Base-by-base conservation (phyloP, 2,113 vertebrate genomes). In the Nibea albiflora region DNA sequence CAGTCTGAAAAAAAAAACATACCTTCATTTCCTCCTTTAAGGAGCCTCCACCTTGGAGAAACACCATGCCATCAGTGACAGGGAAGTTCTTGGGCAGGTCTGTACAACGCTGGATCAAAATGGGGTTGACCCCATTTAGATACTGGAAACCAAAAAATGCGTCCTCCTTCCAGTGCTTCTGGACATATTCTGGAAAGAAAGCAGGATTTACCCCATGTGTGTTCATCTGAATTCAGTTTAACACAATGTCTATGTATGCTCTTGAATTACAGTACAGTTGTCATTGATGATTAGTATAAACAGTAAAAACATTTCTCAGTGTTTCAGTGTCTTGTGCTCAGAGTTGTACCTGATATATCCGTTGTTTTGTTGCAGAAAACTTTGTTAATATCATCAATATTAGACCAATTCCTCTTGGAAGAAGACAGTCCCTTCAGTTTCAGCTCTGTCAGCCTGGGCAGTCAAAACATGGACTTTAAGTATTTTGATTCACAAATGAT, bases 61-160 rank as follows among this genome's bases (percentile, higher is more conserved):
- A 85, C 52, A 97, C 95, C 96, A 97, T 97, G 65, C 93, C 86
- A 0, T 88, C 93, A 68, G 96, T 96, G 70, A 98, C 96, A 0
- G 95, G 96, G 3, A 98, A 89, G 62, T 97, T 97, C 14, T 67
- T 20, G 0, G 96, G 97, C 53, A 98, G 85, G 71, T 91, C 39
- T 11, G 73, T 92, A 70, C 96, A 97, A 20, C 85, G 88, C 78
- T 5, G 83, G 70, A 98, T 97, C 90, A 97, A 12, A 1, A 96
- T 96, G 0, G 97, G 97, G 89, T 98, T 97, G 90, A 95, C 93
- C 3, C 96, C 97, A 4, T 97, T 97, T 58, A 98, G 93, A 84
- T 94, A 97, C 94, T 98, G 96, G 89, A 96, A 97, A 26, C 95
- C 96, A 44, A 98, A 98, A 89, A 98, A 96, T 24, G 90, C 88